Base-by-base conservation (phyloP, 37 sponge, comb jelly and placozoan genomes). In the Hormiphora californensis region DNA sequence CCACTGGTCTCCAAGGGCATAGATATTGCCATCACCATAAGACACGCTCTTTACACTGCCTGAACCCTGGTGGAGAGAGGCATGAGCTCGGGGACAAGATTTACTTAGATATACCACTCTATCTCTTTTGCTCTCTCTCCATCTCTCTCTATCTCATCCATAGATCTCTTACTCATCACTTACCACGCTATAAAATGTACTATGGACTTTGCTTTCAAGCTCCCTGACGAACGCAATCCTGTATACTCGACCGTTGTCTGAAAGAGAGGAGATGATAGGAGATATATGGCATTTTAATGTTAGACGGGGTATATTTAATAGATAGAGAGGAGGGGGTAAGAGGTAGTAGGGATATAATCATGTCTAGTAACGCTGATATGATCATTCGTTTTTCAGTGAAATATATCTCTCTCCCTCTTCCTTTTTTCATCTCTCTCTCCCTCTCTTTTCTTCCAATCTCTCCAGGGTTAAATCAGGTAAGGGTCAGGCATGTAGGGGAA, bases 151-250 rank as follows among this genome's bases (percentile, higher is more conserved):
- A n/a, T n/a, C n/a, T n/a, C n/a, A n/a, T n/a, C n/a, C n/a, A n/a
- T n/a, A n/a, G n/a, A n/a, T n/a, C n/a, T n/a, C n/a, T n/a, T n/a
- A n/a, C n/a, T n/a, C n/a, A n/a, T n/a, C 12, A 73, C 81, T 73
- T 15, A 73, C 81, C 81, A 41, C 81, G 40, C 23, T 39, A 12
- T 36, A 40, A 22, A 46, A 73, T 1, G 81, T 73, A n/a, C 43
- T 43, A 46, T 73, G 38, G n/a, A 73, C 81, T 41, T 39, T 73
- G 25, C 81, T 41, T 22, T 73, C 81, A 4, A 32, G 27, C 1
- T 73, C 81, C 21, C 81, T 27, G 44, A 73, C 43, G 38, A 73
- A 73, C 27, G 81, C 81, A 21, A 73, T 41, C 1, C 81, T 39
- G 81, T 73, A 46, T 4, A 73, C 81, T 40, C 35, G 32, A 5